Conservation (phyloP, 2,888 invertebrate species). For the Thelaira solivaga region DNA sequence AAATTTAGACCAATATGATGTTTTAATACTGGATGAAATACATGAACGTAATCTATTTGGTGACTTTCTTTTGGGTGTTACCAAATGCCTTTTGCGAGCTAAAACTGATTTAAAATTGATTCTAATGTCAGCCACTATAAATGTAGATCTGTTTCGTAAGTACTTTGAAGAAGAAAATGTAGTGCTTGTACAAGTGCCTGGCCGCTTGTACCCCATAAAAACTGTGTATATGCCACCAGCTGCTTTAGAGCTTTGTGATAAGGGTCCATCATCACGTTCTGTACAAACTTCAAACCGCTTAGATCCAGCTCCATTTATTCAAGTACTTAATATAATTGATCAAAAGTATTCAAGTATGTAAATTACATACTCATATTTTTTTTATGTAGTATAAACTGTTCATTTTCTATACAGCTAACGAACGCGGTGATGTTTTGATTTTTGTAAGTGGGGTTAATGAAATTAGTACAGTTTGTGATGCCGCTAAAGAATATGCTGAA, state of each 20-base stretch:
- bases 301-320: constrained; percentile 95
- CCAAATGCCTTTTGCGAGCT: constrained; percentile 92
- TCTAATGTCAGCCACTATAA: constrained; percentile 99
- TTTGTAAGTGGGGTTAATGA: constrained; percentile 97
- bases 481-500: constrained; percentile 88
- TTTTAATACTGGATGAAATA: constrained; percentile 97
- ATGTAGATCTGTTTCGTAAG: constrained; percentile 92
- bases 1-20: constrained; percentile 89
- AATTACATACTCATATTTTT: background rate
- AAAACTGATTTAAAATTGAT: constrained; percentile 90
- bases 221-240: constrained; percentile 87
- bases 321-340: constrained; percentile 94
- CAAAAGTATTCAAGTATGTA: constrained; percentile 84
- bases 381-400: too few relatives aligned
- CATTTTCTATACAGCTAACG: constrained; percentile 80
- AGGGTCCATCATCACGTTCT: constrained; percentile 76
- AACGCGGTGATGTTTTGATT: constrained; percentile 95
- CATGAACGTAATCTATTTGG: constrained; percentile 97
- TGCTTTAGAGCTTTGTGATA: constrained; percentile 79
- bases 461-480: constrained; percentile 91
- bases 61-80: constrained; percentile 94
- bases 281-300: constrained; percentile 83
- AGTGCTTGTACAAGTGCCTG: constrained; percentile 94
- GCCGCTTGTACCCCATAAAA: constrained; percentile 94
- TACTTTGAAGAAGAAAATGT: constrained; percentile 91